phyloP scores from a whole-genome alignment of 2,113 vertebrate species.

The Tricholaema leucomelas region DNA sequence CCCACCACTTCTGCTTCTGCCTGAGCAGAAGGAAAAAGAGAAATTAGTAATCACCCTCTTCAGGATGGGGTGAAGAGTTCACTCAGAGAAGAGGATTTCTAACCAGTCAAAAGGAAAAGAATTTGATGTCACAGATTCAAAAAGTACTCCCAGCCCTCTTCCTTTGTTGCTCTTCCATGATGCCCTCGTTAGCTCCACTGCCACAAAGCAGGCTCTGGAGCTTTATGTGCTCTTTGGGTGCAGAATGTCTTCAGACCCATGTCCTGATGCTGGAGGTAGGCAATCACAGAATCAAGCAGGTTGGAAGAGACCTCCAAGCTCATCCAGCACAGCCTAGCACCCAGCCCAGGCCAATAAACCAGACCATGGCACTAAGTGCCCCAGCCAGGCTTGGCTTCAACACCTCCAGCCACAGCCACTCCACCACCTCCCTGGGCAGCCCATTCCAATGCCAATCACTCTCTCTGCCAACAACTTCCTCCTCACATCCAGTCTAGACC shows the following conservation, averaged over 20 bases:
- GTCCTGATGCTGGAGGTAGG: too few relatives aligned
- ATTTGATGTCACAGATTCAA: neutral
- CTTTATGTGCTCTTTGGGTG: neutral
- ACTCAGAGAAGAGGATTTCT: neutral
- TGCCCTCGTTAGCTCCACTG: neutral
- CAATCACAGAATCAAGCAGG: too few relatives aligned
- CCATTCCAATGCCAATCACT: too few relatives aligned
- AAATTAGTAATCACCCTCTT: constrained; percentile 41
- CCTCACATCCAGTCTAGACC: too few relatives aligned
- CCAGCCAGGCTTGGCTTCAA: too few relatives aligned
- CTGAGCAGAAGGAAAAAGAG: constrained; percentile 21
- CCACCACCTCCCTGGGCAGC: too few relatives aligned
- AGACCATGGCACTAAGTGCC: too few relatives aligned
- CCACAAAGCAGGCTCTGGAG: neutral
- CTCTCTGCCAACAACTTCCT: too few relatives aligned
- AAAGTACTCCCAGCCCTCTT: constrained; percentile 12
- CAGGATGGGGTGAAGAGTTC: neutral
- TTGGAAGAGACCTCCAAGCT: too few relatives aligned
- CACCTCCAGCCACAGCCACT: too few relatives aligned
- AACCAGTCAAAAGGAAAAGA: neutral
- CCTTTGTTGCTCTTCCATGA: neutral
- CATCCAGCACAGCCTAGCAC: too few relatives aligned
- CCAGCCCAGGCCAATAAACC: too few relatives aligned
- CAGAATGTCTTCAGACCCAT: neutral
- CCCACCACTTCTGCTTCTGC: neutral